These are phyloP conservation scores for Chloropsis cyanopogon DNA, from an alignment of 2,113 vertebrate genomes.

Conservation along the genomic window DNA sequence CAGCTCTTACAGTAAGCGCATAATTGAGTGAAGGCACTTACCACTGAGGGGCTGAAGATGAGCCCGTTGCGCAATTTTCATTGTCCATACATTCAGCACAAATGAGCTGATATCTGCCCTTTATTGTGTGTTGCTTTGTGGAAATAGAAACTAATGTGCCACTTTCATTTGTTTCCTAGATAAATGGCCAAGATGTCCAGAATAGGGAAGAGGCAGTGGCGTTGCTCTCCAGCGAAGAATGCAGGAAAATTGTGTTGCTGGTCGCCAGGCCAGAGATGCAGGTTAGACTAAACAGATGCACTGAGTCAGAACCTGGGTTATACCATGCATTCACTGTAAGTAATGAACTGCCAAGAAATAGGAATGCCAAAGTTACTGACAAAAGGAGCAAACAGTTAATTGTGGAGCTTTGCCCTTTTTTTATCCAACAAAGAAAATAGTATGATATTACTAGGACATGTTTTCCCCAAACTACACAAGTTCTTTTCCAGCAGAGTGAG, in stretches of 20 bases:
- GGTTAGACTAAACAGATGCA: slow-evolving; percentile 73
- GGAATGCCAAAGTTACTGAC: not conserved
- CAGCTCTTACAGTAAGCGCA: slow-evolving; percentile 76
- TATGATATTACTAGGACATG: not conserved
- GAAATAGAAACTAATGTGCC: slow-evolving; percentile 77
- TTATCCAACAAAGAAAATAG: not conserved
- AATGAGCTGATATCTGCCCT: slow-evolving; percentile 78
- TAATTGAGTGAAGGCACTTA: slow-evolving; percentile 83
- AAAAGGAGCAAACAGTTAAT: not conserved
- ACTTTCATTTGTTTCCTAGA: slow-evolving; percentile 82
- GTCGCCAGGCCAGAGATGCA: slow-evolving; percentile 91
- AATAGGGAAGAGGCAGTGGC: slow-evolving; percentile 91
- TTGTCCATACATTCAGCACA: slow-evolving; percentile 76
- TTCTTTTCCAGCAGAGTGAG: not conserved
- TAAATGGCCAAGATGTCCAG: slow-evolving; percentile 94
- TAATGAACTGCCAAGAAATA: slow-evolving; percentile 5
- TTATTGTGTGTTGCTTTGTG: slow-evolving; percentile 74
- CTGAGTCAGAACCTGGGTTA: not conserved
- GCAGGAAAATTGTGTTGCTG: slow-evolving; percentile 86
- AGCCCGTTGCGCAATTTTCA: slow-evolving; percentile 70
- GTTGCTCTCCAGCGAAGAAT: slow-evolving; percentile 86
- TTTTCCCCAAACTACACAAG: not conserved
- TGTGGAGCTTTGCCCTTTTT: not conserved
- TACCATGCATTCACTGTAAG: not conserved
- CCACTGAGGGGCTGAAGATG: slow-evolving; percentile 71